Evolutionary conservation across 2,113 vertebrate species (phyloP).

Genomic region (Upupa epops): DNA sequence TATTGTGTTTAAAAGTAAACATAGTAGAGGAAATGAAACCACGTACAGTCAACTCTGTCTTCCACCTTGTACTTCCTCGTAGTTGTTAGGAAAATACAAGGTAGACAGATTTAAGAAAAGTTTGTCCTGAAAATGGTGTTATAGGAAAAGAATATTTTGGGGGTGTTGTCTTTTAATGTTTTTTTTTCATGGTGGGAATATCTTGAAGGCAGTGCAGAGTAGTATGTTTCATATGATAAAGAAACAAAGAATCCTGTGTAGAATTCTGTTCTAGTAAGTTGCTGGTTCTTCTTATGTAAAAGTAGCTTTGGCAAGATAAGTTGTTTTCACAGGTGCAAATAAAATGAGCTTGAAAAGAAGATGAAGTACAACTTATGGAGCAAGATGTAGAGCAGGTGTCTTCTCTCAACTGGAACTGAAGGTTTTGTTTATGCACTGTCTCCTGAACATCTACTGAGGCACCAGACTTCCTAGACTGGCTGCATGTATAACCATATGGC

Average conservation of each 20-base stretch:
- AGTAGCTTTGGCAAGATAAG: neutral
- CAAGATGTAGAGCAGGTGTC: neutral
- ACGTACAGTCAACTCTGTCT: neutral
- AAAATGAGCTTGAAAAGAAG: neutral
- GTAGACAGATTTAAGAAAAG: too few relatives aligned
- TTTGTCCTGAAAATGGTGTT: neutral
- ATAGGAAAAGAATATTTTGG: neutral
- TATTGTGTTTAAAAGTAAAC: neutral
- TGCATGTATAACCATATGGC: accelerated
- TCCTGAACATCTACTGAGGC: neutral
- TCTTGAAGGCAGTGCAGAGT: neutral
- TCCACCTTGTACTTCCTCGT: too few relatives aligned
- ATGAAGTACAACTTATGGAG: neutral
- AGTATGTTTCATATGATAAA: neutral
- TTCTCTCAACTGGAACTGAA: neutral
- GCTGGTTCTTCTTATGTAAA: neutral
- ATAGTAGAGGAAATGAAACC: neutral
- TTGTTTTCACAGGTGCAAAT: neutral
- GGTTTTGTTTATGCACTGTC: accelerated
- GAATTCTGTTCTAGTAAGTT: neutral
- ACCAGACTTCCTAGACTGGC: neutral
- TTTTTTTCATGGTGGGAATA: neutral
- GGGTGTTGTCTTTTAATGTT: neutral
- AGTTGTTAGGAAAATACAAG: too few relatives aligned
- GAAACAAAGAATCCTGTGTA: neutral